Evolutionary conservation across 2,797 vertebrate genomes (phyloP), one percentile per base, ranked within the genome.

Genomic region (Urophycis tenuis): DNA sequence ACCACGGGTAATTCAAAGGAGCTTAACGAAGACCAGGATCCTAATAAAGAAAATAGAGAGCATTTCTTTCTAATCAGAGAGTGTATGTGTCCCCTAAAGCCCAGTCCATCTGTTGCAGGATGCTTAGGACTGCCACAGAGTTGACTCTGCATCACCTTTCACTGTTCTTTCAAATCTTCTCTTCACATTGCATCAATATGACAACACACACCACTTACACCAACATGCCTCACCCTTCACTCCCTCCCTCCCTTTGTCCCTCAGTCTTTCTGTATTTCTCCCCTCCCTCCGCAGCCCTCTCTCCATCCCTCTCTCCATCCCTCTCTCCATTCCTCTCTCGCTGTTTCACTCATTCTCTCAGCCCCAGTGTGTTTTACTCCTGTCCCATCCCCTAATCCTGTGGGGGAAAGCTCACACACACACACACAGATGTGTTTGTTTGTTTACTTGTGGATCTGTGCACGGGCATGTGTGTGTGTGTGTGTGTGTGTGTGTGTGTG

Each of bases 11-110:
- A 45, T 74, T 84, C 83, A 84, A 85, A 80, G 83, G 75, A 83
- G 80, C 83, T 85, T 80, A 84, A 79, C 81, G 83, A 86, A 88
- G 84, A 88, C 83, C 81, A 80, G 78, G 75, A 77, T 86, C 79
- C 75, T 83, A 80, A 89, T 85, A 81, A 85, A 88, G 83, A 81
- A 89, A 85, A 86, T 31, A 85, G 75, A 88, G 77, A 86, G 82
- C 75, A 75, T 75, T 80, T 80, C 77, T 75, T 80, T 79, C 74
- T 78, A 88, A 86, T 86, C 77, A 81, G 80, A 82, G 49, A 77
- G 75, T 74, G 53, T 84, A 78, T 29, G 53, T 80, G 81, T 77
- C 80, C 81, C 75, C 74, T 77, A 77, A 74, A 71, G 74, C 78
- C 36, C 22, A 7, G 12, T 29, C 74, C 15, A 25, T 80, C 75